Conservation (phyloP, 92 coral and sea anemone species). For the Nematostella vectensis region DNA sequence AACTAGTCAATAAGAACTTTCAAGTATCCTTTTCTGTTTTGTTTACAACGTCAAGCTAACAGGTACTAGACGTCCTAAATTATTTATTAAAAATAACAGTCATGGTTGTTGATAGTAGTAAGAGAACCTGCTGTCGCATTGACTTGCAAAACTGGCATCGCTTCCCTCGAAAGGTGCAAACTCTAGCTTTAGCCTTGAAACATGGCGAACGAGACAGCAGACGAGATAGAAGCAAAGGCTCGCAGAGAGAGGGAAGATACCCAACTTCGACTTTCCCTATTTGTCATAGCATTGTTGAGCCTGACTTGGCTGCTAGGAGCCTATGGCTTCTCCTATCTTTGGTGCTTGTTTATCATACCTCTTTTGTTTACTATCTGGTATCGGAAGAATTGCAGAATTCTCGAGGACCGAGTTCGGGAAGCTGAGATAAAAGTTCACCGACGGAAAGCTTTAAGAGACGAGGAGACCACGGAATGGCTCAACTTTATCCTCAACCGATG, state of each 20-base stretch:
- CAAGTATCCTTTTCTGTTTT: too few species aligned
- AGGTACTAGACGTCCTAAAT: too few species aligned
- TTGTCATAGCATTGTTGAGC: constrained; percentile 47
- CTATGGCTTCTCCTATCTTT: constrained; percentile 61
- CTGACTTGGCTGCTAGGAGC: constrained; percentile 77
- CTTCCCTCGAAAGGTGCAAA: too few species aligned
- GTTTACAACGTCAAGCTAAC: too few species aligned
- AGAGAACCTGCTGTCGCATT: too few species aligned
- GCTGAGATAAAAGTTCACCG: constrained; percentile 84
- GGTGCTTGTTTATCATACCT: constrained; percentile 67
- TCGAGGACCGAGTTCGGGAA: constrained; percentile 61
- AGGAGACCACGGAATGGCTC: constrained; percentile 92
- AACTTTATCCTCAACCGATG: constrained; percentile 85
- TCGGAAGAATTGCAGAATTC: constrained; percentile 66
- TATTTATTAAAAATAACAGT: too few species aligned
- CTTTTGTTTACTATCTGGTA: constrained; percentile 69
- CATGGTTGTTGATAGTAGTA: too few species aligned
- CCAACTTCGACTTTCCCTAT: constrained; percentile 60
- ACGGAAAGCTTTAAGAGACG: constrained; percentile 77
- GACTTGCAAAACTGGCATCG: too few species aligned
- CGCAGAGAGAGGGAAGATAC: constrained; percentile 60
- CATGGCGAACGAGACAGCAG: constrained; percentile 31
- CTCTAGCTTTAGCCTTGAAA: background rate
- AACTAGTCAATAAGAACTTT: too few species aligned
- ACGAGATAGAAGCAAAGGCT: constrained; percentile 46